Base-by-base conservation (phyloP, 2,113 vertebrate genomes). In the Catharus bicknelli region DNA sequence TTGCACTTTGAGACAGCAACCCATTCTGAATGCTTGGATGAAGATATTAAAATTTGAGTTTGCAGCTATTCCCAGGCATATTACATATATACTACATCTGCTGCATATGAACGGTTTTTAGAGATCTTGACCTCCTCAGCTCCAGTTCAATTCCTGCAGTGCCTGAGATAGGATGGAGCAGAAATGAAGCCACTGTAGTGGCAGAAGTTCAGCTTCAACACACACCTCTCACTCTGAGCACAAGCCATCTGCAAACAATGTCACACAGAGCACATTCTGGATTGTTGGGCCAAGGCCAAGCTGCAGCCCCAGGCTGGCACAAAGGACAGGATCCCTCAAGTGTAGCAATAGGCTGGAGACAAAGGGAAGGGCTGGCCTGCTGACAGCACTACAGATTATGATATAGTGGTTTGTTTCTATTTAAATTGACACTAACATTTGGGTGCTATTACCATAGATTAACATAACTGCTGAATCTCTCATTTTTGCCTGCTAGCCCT, bases 91-190 rank as follows among this genome's bases (percentile, higher is more conserved):
- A 21, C 10, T 7, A 2, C 4, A 0, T 57, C 66, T 68, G n/a
- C 8, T 16, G 10, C 34, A 18, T 6, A 40, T 0, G 5, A n/a
- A 27, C 23, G 19, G 16, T 15, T n/a, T 61, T 55, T 34, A 91
- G 13, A 85, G 27, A 18, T 1, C 1, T 3, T 2, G 1, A 47
- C n/a, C 34, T 63, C n/a, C 34, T 50, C 21, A 48, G 23, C 7
- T 88, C 48, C 25, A 32, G 30, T 18, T 74, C 15, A 63, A 16
- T 38, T 80, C 30, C 42, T 2, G 0, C 20, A n/a, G 29, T 18
- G 66, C 4, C 30, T 6, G n/a, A 17, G 16, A 43, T 30, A 20
- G 6, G 10, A 26, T 18, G 25, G 30, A 78, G 40, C 21, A 84
- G 40, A 90, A 80, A 58, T 12, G 1, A 78, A 53, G 18, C 10